phyloP scores from a whole-genome alignment of 1,140 invertebrate genomes.

The Notospermus geniculatus region DNA sequence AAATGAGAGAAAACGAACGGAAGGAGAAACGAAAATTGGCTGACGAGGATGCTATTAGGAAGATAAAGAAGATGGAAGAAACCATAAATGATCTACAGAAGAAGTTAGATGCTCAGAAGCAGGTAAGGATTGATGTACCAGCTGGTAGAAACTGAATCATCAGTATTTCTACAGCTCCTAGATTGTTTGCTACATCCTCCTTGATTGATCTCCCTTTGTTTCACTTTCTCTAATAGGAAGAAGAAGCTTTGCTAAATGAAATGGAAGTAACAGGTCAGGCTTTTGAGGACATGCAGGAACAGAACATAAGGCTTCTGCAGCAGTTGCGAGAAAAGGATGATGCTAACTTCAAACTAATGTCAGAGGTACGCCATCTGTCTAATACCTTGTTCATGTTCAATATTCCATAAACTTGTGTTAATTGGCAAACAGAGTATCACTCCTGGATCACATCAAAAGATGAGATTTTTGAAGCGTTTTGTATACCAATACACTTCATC shows the following conservation, averaged over 20 bases:
- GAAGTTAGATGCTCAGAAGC: conserved; percentile 70
- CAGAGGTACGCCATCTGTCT: conserved; percentile 64
- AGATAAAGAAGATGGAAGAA: conserved; percentile 93
- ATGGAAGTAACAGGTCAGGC: conserved; percentile 99
- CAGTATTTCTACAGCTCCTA: neutral
- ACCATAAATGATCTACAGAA: conserved; percentile 64
- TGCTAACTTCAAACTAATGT: conserved; percentile 99
- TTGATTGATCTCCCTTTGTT: neutral
- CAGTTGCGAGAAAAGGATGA: conserved; percentile 97
- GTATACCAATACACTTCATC: too few species aligned
- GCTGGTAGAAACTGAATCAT: neutral
- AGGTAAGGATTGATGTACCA: conserved; percentile 59
- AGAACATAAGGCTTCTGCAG: conserved; percentile 93
- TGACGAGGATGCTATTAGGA: conserved; percentile 90
- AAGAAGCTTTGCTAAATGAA: conserved; percentile 95
- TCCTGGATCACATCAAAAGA: too few species aligned
- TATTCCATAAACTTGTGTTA: too few species aligned
- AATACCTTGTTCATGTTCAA: too few species aligned
- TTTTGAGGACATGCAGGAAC: conserved; percentile 99
- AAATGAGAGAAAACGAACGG: conserved; percentile 76
- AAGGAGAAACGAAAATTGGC: conserved; percentile 89
- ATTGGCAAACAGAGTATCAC: too few species aligned
- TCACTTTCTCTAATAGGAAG: too few species aligned
- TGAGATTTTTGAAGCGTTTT: too few species aligned
- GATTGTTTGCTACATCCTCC: neutral